Evolutionary conservation across 2,113 vertebrate genomes (phyloP).

Genomic region (Cranoglanis bouderius): DNA sequence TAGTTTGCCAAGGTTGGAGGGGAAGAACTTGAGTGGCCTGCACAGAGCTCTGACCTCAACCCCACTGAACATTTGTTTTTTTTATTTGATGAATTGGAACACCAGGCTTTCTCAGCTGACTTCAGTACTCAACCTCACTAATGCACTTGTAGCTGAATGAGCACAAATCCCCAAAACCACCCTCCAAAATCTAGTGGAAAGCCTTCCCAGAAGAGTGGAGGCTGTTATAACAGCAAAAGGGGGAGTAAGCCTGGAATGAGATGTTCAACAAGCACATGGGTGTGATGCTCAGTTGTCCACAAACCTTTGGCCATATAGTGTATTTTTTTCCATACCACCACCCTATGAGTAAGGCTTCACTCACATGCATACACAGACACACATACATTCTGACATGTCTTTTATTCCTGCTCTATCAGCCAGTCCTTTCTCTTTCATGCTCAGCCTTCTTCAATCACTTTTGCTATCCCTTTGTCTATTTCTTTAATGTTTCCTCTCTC

Average conservation of each 20-base stretch:
- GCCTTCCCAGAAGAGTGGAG: not conserved
- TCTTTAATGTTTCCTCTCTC: not conserved
- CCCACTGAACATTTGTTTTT: no score
- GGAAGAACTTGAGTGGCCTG: no score
- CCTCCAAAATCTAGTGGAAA: not conserved
- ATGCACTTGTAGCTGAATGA: not conserved
- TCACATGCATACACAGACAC: not conserved
- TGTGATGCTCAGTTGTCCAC: not conserved
- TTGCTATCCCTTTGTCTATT: not conserved
- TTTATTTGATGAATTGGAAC: no score
- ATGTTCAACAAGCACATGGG: not conserved
- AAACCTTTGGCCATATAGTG: not conserved
- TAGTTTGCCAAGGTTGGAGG: no score
- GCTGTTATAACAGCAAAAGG: not conserved
- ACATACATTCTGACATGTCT: constrained; percentile 9
- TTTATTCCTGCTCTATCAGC: not conserved
- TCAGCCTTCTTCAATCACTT: constrained; percentile 13
- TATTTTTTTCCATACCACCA: not conserved
- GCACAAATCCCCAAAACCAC: not conserved
- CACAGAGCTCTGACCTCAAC: no score
- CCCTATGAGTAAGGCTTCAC: not conserved
- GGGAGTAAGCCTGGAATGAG: no score
- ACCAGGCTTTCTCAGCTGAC: no score
- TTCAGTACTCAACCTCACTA: not conserved
- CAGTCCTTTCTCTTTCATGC: not conserved